phyloP scores from a whole-genome alignment of 2,888 invertebrate genomes.

The Acronicta aceris region DNA sequence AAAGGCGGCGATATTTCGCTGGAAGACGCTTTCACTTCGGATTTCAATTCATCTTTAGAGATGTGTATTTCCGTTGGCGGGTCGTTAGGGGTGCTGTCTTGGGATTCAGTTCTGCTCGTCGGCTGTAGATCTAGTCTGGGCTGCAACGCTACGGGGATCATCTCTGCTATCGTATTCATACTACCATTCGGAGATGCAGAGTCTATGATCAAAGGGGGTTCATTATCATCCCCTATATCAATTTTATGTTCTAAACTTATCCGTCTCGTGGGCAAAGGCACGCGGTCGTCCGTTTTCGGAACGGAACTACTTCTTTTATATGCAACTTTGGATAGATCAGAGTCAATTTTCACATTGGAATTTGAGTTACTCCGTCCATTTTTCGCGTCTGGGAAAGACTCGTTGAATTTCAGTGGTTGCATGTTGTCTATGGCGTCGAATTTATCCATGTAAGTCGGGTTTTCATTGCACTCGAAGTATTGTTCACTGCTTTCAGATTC shows the following conservation, averaged over 20 bases:
- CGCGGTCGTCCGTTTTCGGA: slow-evolving; percentile 80
- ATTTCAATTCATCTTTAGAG: slow-evolving; percentile 73
- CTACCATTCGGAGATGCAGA: slow-evolving; percentile 81
- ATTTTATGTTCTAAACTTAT: slow-evolving; percentile 86
- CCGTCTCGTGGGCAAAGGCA: slow-evolving; percentile 75
- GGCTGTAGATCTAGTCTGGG: slow-evolving; percentile 77
- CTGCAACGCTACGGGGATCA: slow-evolving; percentile 81
- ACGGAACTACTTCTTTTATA: slow-evolving; percentile 84
- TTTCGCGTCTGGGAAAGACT: slow-evolving; percentile 71
- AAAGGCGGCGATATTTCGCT: slow-evolving; percentile 85
- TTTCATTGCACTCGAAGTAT: slow-evolving; percentile 85
- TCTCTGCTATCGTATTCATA: slow-evolving; percentile 85
- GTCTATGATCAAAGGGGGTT: slow-evolving; percentile 85
- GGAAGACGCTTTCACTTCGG: slow-evolving; percentile 79
- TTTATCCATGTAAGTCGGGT: slow-evolving; percentile 74
- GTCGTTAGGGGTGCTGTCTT: slow-evolving; percentile 82
- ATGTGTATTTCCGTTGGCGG: slow-evolving; percentile 85
- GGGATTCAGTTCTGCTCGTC: slow-evolving; percentile 76
- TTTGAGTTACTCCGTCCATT: slow-evolving; percentile 68
- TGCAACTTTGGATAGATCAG: slow-evolving; percentile 80
- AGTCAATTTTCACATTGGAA: slow-evolving; percentile 72
- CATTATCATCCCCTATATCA: slow-evolving; percentile 85
- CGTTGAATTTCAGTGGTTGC: slow-evolving; percentile 73
- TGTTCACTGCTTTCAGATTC: slow-evolving; percentile 88
- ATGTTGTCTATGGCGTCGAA: slow-evolving; percentile 74